Percentiles rank a stretch among this genome's conserved stretches.
Conservation (phyloP, 2,113 vertebrate species). For the Melanerpes aurifrons region DNA sequence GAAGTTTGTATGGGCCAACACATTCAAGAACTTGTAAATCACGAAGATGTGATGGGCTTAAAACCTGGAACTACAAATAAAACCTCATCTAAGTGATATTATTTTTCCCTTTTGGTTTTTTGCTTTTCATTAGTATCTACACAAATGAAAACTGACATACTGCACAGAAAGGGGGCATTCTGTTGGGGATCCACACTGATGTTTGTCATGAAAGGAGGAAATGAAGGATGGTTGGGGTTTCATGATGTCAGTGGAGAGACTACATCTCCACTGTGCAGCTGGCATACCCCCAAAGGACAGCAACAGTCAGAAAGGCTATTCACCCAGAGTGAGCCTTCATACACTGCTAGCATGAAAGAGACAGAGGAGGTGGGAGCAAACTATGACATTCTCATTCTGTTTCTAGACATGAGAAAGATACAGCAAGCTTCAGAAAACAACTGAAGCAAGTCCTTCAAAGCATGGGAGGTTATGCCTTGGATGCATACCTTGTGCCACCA, state of each 20-base stretch:
- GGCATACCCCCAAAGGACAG: neutral
- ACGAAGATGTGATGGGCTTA: neutral
- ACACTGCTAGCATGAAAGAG: neutral
- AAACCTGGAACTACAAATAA: neutral
- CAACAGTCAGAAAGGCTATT: neutral
- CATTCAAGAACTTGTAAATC: neutral
- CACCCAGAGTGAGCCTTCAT: neutral
- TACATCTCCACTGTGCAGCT: neutral
- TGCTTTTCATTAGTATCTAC: neutral
- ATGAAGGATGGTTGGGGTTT: neutral
- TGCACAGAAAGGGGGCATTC: neutral
- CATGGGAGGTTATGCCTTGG: neutral
- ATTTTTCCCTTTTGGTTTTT: neutral
- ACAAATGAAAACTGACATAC: neutral
- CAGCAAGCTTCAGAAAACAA: neutral
- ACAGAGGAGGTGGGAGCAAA: neutral
- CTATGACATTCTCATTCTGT: neutral
- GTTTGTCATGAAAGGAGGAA: neutral
- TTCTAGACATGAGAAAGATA: neutral
- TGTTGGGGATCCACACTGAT: neutral
- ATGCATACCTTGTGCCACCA: neutral
- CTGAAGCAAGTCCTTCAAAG: neutral
- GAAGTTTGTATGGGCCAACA: neutral
- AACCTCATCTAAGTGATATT: neutral
- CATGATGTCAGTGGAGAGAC: neutral